phyloP scores from a whole-genome alignment of 2,888 invertebrate genomes.

The Taenaris catops region DNA sequence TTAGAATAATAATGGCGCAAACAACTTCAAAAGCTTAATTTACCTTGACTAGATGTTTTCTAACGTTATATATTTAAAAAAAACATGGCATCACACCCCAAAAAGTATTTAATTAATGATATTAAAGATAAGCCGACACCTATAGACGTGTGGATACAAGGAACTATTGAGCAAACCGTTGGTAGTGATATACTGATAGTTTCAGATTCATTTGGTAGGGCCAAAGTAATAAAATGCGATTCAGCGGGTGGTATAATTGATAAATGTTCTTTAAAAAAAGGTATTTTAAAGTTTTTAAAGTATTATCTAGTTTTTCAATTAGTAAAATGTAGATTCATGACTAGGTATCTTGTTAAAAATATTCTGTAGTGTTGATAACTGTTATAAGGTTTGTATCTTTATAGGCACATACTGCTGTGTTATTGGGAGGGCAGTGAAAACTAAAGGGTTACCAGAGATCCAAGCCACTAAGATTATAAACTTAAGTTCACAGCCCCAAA shows the following conservation, averaged over 20 bases:
- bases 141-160: conserved; percentile 66
- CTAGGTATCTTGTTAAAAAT: too few relatives aligned
- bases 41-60: too few relatives aligned
- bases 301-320: too few relatives aligned
- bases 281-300: too few relatives aligned
- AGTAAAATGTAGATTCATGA: too few relatives aligned
- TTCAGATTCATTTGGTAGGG: conserved; percentile 53
- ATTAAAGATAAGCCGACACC: conserved; percentile 49
- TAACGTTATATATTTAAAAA: too few relatives aligned
- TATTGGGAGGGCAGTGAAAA: conserved; percentile 56
- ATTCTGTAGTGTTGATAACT: too few relatives aligned
- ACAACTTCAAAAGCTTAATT: too few relatives aligned
- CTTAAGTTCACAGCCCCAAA: conserved; percentile 45
- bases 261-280: conserved; percentile 53
- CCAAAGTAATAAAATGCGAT: conserved; percentile 65
- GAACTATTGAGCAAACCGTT: conserved; percentile 67
- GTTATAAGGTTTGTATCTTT: too few relatives aligned
- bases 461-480: conserved; percentile 63
- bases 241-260: conserved; percentile 57
- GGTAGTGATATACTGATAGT: conserved; percentile 65
- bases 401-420: conserved; percentile 67
- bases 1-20: too few relatives aligned
- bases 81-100: conserved; percentile 51
- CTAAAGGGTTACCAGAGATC: conserved; percentile 61
- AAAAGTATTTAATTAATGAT: conserved; percentile 56